Conservation (phyloP, 2,113 vertebrate species). For the Chrysochloris asiatica region DNA sequence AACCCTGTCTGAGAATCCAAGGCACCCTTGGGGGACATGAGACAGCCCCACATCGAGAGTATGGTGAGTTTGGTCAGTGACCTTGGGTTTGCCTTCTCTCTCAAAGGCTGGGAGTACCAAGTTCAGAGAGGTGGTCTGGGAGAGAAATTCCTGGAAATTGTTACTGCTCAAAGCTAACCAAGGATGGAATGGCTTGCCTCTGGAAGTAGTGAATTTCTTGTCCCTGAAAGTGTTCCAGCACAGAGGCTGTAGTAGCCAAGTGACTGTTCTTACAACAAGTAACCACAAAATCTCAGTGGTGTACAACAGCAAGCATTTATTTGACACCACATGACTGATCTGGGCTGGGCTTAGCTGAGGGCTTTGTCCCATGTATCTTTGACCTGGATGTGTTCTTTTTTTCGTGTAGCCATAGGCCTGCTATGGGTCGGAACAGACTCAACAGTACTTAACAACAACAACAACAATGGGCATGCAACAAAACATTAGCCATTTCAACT, state of each 20-base stretch:
- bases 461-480: no score
- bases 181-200: background rate
- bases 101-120: background rate
- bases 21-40: constrained; percentile 74
- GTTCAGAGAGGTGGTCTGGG: background rate
- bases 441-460: no score
- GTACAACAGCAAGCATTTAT: background rate
- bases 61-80: constrained; percentile 72
- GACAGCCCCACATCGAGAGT: constrained; percentile 47
- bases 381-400: background rate
- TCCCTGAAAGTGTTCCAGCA: background rate
- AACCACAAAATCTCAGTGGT: background rate
- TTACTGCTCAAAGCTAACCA: background rate
- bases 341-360: background rate
- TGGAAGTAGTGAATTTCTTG: no score
- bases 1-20: constrained; percentile 83
- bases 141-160: background rate
- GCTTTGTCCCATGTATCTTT: background rate
- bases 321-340: no score
- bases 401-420: no score
- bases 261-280: background rate
- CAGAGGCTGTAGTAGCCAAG: background rate
- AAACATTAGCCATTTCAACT: no score
- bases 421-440: no score
- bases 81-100: background rate